Evolutionary conservation across 2,113 vertebrate species (phyloP).

Genomic region (Ophthalmolycus amberensis): DNA sequence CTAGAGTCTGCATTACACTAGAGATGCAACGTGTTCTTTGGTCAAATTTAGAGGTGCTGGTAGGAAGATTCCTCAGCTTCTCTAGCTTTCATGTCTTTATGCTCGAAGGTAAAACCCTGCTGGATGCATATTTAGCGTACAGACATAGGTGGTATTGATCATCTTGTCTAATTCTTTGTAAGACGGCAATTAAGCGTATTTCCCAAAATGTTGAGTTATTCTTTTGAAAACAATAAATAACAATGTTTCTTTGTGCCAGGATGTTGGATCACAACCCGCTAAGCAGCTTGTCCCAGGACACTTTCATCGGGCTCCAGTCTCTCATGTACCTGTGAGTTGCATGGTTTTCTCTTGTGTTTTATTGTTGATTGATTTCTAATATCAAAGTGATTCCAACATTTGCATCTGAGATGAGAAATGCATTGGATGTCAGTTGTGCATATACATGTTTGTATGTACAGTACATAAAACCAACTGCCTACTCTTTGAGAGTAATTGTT

Average conservation of each 20-base stretch:
- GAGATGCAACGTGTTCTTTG: not conserved
- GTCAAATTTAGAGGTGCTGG: not conserved
- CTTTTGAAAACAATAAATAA: not conserved
- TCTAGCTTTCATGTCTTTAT: not conserved
- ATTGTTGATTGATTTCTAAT: not conserved
- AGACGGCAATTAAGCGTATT: not conserved
- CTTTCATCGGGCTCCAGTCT: conserved; percentile 83
- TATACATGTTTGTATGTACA: not conserved
- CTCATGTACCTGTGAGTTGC: conserved; percentile 84
- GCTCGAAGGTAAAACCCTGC: not conserved
- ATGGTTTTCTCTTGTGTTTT: not conserved
- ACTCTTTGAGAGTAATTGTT: not conserved
- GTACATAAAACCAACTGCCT: not conserved
- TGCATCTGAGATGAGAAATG: not conserved
- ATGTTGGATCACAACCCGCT: conserved; percentile 87
- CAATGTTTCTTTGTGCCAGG: conserved; percentile 64
- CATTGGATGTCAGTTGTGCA: not conserved
- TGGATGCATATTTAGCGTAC: not conserved
- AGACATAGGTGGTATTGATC: not conserved
- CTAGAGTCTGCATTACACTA: not conserved
- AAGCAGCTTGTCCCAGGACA: conserved; percentile 78
- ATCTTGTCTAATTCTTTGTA: no score
- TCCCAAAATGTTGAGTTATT: not conserved
- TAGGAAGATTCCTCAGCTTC: not conserved
- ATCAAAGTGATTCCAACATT: not conserved